Base-by-base conservation (phyloP, 2,888 invertebrate genomes). In the Sarcophaga rosellei region DNA sequence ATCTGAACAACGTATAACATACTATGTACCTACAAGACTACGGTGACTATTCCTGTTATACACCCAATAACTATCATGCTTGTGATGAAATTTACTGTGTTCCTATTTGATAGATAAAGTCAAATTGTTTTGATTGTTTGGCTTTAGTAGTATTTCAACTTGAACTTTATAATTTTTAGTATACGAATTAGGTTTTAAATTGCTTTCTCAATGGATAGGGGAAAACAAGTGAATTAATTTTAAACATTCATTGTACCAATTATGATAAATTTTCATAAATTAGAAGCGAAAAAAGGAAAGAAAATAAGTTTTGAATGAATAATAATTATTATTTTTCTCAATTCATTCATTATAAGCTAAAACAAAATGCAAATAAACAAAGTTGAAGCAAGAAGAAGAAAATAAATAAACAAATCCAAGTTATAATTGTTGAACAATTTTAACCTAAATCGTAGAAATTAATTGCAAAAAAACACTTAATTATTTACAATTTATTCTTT, bases 401-500 rank as follows among this genome's bases (percentile, higher is more conserved):
- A 70, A 73, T 35, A 74, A 10, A 66, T 74, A 68, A n/a, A n/a
- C 65, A 57, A 66, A 77, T 61, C 21, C 66, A 72, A 59, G 65
- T 59, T 77, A 59, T 72, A 82, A 77, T 59, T 72, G 72, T 82
- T 82, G 65, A 72, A 66, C 76, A 83, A 68, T 77, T 83, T 83
- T 72, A 82, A 83, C 73, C 77, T 78, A 73, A 83, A 78, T 77
- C 62, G 53, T 77, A 62, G 65, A 83, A 83, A 73, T 73, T 73
- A 73, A 63, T 83, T 78, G 78, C 73, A 78, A 80, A 86, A 69
- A 81, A 78, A 78, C 68, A 76, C 86, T 83, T 80, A 83, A 83
- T 83, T 82, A 83, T 83, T 83, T 80, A 86, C 83, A 83, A 68
- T 76, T 80, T 80, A 86, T 86, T 80, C 80, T 77, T 77, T 23